phyloP scores from a whole-genome alignment of 2,888 invertebrate species.

The Halocaridina rubra region DNA sequence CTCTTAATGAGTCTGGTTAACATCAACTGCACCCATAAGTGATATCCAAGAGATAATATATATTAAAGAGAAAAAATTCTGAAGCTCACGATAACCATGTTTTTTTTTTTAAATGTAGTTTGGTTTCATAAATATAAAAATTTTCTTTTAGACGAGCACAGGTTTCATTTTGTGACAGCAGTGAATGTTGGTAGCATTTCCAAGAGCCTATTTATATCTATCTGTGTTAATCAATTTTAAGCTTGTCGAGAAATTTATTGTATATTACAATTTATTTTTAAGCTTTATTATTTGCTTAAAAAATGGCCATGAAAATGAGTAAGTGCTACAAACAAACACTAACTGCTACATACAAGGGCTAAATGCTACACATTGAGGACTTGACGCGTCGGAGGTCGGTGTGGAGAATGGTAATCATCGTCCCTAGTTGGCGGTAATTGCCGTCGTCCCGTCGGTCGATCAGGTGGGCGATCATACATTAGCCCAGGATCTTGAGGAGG shows the following conservation, averaged over 20 bases:
- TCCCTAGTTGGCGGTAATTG: constrained; percentile 57
- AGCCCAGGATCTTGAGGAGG: constrained; percentile 58
- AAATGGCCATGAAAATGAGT: constrained; percentile 44
- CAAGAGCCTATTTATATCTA: constrained; percentile 37
- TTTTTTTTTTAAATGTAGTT: constrained; percentile 9
- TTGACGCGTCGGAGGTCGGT: constrained; percentile 62
- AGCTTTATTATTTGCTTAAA: constrained; percentile 26
- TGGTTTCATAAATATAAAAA: constrained; percentile 27
- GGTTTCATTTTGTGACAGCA: constrained; percentile 42
- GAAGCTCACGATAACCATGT: constrained; percentile 28
- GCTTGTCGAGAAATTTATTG: constrained; percentile 19
- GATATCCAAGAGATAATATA: not conserved
- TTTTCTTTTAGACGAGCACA: constrained; percentile 47
- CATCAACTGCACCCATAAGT: constrained; percentile 2
- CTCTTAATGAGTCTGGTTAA: constrained; percentile 38
- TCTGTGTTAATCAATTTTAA: too few relatives aligned
- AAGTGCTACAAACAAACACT: constrained; percentile 58
- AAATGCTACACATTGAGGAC: constrained; percentile 63
- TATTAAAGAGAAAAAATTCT: constrained; percentile 39
- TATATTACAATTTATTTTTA: constrained; percentile 35
- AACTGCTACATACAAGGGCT: constrained; percentile 52
- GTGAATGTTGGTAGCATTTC: constrained; percentile 51
- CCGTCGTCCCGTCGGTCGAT: constrained; percentile 44
- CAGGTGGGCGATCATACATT: constrained; percentile 52
- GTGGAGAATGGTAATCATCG: constrained; percentile 63